Base-by-base conservation (phyloP, 2,888 invertebrate genomes). In the Aspidapion aeneum region DNA sequence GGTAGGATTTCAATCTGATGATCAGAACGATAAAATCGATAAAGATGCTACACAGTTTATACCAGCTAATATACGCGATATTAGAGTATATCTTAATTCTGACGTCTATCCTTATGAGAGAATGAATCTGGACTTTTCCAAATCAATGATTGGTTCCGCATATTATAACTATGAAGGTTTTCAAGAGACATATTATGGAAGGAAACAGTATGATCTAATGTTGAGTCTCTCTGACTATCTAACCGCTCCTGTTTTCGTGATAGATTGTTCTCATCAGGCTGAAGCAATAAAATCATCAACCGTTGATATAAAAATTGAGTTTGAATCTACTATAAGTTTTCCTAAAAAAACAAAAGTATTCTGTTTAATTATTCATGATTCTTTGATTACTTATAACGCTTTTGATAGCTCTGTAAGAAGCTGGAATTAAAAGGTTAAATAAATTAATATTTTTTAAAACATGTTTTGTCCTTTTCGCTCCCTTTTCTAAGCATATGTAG, bases 231-330 rank as follows among this genome's bases (percentile, higher is more conserved):
- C 3, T 12, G 56, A 56, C n/a, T 56, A 5, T 17, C n/a, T 56
- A 12, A 17, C 7, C 5, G 18, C n/a, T 7, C 56, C 21, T 5
- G 18, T 21, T 12, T 52, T 71, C 52, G 71, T 73, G 19, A 65
- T 63, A 50, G 72, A 73, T 66, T 72, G 72, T 65, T 70, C 69
- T 7, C 62, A 70, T 59, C 72, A 74, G 66, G 70, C 71, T 52
- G 73, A 74, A 16, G 16, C 35, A 2, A 18, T 56, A 12, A 61
- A 56, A 21, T 18, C 18, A 1, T 18, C 52, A 54, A 48, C 54
- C 3, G 21, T 55, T n/a, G 60, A 60, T 22, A 67, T 74, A 20
- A 65, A 65, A 52, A 54, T 74, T n/a, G 71, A 74, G 67, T 68
- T 74, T 62, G 68, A 74, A 69, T 67, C 70, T 18, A 61, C 59